These are phyloP conservation scores for Pipistrellus nathusii DNA, from an alignment of 2,797 vertebrate species.

Conservation along the genomic window DNA sequence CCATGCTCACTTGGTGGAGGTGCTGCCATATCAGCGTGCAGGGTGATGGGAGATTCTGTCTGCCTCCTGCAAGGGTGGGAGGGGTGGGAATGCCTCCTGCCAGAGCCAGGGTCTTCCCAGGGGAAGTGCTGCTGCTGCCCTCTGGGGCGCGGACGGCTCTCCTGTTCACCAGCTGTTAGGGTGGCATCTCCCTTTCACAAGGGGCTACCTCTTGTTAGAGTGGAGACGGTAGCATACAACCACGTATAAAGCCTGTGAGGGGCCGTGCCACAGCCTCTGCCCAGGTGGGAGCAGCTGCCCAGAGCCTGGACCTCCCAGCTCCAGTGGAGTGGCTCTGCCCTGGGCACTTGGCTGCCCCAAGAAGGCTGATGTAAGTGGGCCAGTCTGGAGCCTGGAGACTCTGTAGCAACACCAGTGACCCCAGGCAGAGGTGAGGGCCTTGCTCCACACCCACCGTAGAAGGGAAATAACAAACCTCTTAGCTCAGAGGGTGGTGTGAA, in stretches of 20 bases:
- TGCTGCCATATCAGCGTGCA: rapidly evolving
- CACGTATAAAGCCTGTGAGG: neutral
- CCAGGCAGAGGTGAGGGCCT: conserved; percentile 41
- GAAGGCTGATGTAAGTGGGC: neutral
- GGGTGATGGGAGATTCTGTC: neutral
- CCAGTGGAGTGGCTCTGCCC: neutral
- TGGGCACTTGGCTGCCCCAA: neutral
- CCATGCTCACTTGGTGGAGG: neutral
- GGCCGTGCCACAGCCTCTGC: neutral
- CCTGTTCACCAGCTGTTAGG: no score
- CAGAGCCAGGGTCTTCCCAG: neutral
- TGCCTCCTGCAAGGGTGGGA: neutral
- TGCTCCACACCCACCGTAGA: neutral
- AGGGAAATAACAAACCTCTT: conserved; percentile 25
- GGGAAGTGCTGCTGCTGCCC: neutral
- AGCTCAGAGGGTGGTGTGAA: neutral
- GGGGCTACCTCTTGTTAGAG: neutral
- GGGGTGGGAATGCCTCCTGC: neutral
- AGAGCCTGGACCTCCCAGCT: neutral
- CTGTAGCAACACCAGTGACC: conserved; percentile 3
- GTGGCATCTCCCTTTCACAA: neutral
- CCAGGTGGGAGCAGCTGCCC: neutral
- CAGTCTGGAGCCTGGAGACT: neutral
- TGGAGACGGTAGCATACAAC: neutral
- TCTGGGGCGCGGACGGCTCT: neutral